These are phyloP conservation scores for Notodonta ziczac DNA, from an alignment of 2,888 invertebrate genomes.

Conservation along the genomic window DNA sequence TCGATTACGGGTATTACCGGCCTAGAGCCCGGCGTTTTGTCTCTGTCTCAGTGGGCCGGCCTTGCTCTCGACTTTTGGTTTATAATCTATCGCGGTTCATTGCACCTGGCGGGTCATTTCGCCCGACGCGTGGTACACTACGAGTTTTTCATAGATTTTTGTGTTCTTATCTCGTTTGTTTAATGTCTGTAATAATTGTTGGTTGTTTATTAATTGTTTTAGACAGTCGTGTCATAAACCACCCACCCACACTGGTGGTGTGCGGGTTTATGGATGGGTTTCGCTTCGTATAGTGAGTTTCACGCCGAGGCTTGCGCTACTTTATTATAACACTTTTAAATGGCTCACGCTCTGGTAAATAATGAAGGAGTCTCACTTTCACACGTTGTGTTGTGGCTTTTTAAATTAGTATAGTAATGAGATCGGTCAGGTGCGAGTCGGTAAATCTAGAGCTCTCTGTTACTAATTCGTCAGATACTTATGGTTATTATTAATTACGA, in stretches of 20 bases:
- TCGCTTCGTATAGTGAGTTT: conserved; percentile 38
- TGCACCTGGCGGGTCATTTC: conserved; percentile 65
- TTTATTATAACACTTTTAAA: conserved; percentile 45
- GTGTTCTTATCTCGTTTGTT: conserved; percentile 44
- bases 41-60: conserved; percentile 77
- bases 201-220: conserved; percentile 41
- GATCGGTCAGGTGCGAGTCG: conserved; percentile 15
- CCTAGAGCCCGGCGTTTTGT: conserved; percentile 73
- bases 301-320: conserved; percentile 24
- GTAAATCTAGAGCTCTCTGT: conserved; percentile 8
- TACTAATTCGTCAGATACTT: too few relatives aligned
- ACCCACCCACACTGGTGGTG: conserved; percentile 40
- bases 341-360: conserved; percentile 68
- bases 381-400: conserved; percentile 51
- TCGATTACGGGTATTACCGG: conserved; percentile 77
- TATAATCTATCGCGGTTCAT: conserved; percentile 73
- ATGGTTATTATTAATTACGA: too few relatives aligned
- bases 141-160: conserved; percentile 23
- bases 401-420: conserved; percentile 48
- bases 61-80: conserved; percentile 72
- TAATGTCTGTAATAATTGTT: conserved; percentile 42
- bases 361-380: conserved; percentile 62
- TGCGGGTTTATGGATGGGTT: conserved; percentile 34
- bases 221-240: conserved; percentile 40
- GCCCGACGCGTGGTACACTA: conserved; percentile 35